Evolutionary conservation across 2,888 invertebrate species (phyloP).

Genomic region (Timema cristinae): DNA sequence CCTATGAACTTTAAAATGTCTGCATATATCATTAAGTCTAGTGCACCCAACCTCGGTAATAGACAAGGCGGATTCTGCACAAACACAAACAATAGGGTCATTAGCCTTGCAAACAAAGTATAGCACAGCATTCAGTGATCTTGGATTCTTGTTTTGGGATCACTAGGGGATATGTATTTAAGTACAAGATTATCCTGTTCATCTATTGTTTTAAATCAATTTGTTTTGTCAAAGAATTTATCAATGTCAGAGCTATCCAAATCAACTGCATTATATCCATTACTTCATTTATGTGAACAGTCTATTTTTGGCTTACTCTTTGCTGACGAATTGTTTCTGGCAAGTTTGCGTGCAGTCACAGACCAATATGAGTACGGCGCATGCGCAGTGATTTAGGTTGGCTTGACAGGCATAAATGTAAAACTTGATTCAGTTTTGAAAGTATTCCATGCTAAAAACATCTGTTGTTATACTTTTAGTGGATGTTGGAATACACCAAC

Average conservation of each 20-base stretch:
- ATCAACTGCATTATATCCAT: background rate
- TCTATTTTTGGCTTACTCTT: too few relatives aligned
- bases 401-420: background rate
- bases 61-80: background rate
- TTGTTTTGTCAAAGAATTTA: background rate
- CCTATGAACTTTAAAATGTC: background rate
- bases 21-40: background rate
- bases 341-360: background rate
- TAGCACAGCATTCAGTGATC: background rate
- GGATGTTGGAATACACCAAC: background rate
- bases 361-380: background rate
- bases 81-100: background rate
- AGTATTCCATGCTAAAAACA: background rate
- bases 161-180: background rate
- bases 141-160: background rate
- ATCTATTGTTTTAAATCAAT: background rate
- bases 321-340: background rate
- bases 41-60: background rate
- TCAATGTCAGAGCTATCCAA: background rate
- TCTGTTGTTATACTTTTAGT: background rate
- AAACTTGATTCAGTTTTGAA: background rate
- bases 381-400: background rate
- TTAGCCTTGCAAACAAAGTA: background rate
- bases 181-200: background rate
- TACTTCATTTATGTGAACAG: background rate